Conservation (phyloP, 2,797 vertebrate genomes). For the Argyrosomus regius region DNA sequence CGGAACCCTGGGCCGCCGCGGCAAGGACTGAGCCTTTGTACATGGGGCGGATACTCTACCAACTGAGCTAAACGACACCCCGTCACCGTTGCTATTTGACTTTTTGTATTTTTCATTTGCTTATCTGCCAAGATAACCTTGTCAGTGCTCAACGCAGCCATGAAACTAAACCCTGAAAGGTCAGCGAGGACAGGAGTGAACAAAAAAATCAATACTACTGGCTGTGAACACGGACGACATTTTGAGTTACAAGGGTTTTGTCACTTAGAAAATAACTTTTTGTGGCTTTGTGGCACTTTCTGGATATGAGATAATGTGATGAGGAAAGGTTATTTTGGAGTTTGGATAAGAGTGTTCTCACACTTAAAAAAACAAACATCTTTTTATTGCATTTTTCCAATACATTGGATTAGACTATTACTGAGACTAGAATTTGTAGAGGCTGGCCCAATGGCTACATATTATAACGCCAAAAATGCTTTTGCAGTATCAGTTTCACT, state of each 20-base stretch:
- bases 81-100: slow-evolving; percentile 9
- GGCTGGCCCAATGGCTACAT: not conserved
- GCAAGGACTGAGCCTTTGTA: too few species aligned
- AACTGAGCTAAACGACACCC: too few species aligned
- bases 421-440: not conserved
- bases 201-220: slow-evolving; percentile 57
- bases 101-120: slow-evolving; percentile 46
- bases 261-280: slow-evolving; percentile 48
- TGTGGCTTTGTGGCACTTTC: slow-evolving; percentile 8
- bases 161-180: slow-evolving; percentile 63
- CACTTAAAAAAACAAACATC: not conserved
- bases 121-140: slow-evolving; percentile 52
- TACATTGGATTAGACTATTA: not conserved
- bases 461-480: not conserved
- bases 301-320: not conserved
- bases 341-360: not conserved
- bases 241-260: slow-evolving; percentile 51
- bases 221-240: slow-evolving; percentile 56
- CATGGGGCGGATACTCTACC: too few species aligned
- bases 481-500: slow-evolving; percentile 8
- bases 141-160: slow-evolving; percentile 36
- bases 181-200: slow-evolving; percentile 60
- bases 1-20: too few species aligned
- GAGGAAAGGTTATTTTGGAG: slow-evolving; percentile 4
- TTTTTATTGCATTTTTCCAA: not conserved